A percentile compares a stretch with the other conserved stretches of the same genome.
These are phyloP conservation scores for Quiscalus mexicanus DNA, from an alignment of 2,113 vertebrate species.

Conservation along the genomic window DNA sequence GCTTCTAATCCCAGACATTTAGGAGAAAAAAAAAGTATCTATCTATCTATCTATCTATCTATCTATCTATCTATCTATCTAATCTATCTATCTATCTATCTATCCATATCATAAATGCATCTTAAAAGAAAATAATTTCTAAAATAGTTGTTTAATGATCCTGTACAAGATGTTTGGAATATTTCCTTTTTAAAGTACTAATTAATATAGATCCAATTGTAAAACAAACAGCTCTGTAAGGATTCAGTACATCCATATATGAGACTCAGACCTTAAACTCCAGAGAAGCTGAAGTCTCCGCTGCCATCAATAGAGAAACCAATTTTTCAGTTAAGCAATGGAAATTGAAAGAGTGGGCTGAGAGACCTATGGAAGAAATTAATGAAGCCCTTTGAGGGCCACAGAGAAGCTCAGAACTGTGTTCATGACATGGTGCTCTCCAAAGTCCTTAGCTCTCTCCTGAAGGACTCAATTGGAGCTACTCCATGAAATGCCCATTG, in stretches of 20 bases:
- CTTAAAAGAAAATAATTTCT: not conserved
- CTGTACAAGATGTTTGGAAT: not conserved
- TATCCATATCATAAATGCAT: not conserved
- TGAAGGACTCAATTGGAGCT: not conserved
- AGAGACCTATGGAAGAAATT: not conserved
- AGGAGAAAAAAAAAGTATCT: not conserved
- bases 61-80: not conserved
- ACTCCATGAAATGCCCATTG: not conserved
- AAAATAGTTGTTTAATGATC: not conserved
- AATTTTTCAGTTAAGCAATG: not conserved
- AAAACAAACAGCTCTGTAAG: not conserved
- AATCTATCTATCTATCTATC: not conserved
- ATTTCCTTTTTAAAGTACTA: not conserved
- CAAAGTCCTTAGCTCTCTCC: not conserved
- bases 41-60: not conserved
- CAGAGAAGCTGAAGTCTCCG: not conserved
- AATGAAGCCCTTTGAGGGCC: not conserved
- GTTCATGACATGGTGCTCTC: accelerated
- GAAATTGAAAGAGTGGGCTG: not conserved
- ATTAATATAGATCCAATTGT: not conserved
- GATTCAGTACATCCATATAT: not conserved
- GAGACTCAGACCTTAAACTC: not conserved
- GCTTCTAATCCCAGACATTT: not conserved
- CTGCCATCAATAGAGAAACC: not conserved
- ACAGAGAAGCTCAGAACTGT: not conserved